Conservation (phyloP, 2,797 vertebrate genomes). For the Gastrophryne carolinensis region DNA sequence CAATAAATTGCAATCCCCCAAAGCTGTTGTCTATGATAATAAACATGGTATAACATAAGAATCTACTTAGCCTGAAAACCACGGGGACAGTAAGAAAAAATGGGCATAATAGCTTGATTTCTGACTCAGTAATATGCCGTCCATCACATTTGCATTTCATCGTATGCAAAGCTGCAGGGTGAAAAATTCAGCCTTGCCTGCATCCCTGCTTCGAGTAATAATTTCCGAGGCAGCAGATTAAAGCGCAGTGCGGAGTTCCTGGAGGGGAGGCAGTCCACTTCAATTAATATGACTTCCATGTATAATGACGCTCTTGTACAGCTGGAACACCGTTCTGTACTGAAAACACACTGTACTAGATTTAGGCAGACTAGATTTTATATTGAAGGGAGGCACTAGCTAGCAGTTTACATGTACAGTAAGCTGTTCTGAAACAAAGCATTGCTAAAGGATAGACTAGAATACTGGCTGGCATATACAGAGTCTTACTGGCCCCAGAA, state of each 20-base stretch:
- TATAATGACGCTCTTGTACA: conserved; percentile 39
- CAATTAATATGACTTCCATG: conserved; percentile 46
- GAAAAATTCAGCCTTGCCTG: conserved; percentile 33
- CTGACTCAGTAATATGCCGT: conserved; percentile 25
- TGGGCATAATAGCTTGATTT: conserved; percentile 26
- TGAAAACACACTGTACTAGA: conserved; percentile 12
- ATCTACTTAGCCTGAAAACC: conserved; percentile 11
- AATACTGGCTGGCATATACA: too few species aligned
- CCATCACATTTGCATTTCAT: conserved; percentile 48
- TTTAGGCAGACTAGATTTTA: neutral
- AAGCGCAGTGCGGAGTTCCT: conserved; percentile 33
- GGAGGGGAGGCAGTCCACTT: conserved; percentile 37
- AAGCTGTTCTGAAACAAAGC: neutral
- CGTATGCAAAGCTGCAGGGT: conserved; percentile 34
- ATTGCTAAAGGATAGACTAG: too few species aligned
- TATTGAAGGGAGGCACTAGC: neutral
- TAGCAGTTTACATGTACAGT: neutral
- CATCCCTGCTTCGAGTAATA: conserved; percentile 36
- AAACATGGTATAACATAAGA: conserved; percentile 25
- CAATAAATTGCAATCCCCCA: conserved; percentile 35
- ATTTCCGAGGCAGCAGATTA: conserved; percentile 44
- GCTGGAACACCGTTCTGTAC: conserved; percentile 20
- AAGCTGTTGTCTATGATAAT: conserved; percentile 31
- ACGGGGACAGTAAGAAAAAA: conserved; percentile 10
- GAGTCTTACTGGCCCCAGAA: too few species aligned